Percentiles rank a stretch among this genome's conserved stretches.
These are phyloP conservation scores for Psilopsiagon aurifrons DNA, from an alignment of 2,113 vertebrate genomes.

Conservation along the genomic window DNA sequence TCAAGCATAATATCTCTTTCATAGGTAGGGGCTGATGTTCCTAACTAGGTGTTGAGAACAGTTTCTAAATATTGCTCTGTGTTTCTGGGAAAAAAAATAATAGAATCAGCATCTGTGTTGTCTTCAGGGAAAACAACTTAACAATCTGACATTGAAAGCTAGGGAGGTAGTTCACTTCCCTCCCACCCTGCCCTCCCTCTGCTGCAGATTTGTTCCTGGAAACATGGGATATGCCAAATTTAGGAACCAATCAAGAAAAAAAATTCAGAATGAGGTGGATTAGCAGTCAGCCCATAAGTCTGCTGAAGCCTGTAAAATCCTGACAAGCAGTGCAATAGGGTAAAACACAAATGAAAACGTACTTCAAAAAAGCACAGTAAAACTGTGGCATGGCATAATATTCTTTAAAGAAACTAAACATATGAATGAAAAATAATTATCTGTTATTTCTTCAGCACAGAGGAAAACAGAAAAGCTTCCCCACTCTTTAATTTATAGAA, in stretches of 20 bases:
- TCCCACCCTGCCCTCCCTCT: too few relatives aligned
- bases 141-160: neutral
- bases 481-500: neutral
- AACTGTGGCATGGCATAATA: neutral
- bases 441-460: neutral
- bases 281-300: neutral
- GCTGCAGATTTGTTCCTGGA: neutral
- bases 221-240: neutral
- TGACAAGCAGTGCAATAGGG: conserved; percentile 6
- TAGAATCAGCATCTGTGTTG: neutral
- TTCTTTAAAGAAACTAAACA: neutral
- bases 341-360: conserved; percentile 20
- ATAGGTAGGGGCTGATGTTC: neutral
- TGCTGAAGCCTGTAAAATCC: conserved; percentile 5
- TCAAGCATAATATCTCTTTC: neutral
- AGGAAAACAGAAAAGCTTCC: neutral
- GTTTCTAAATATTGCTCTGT: neutral
- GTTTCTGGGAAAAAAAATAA: neutral
- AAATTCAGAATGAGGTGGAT: neutral
- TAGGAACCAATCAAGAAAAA: conserved; percentile 20
- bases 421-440: neutral
- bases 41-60: neutral
- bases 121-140: neutral
- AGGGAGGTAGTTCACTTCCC: neutral
- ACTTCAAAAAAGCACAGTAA: neutral